Evolutionary conservation across 2,113 vertebrate genomes (phyloP).

Genomic region (Pluvianellus socialis): DNA sequence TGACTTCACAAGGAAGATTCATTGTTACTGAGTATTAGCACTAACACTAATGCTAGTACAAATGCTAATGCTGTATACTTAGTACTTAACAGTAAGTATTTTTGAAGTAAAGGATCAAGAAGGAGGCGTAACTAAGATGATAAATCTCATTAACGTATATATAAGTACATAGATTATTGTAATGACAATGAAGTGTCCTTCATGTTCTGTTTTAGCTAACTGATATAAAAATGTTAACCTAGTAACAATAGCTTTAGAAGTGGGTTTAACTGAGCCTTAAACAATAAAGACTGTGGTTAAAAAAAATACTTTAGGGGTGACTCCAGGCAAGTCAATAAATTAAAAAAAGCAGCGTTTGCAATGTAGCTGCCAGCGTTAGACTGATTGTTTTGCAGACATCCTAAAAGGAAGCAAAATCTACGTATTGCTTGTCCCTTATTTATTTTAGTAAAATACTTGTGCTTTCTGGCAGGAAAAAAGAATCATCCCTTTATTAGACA

Average conservation of each 20-base stretch:
- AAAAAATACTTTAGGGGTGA: slow-evolving; percentile 20
- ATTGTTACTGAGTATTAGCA: background rate
- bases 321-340: slow-evolving; percentile 32
- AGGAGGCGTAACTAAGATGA: background rate
- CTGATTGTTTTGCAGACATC: background rate
- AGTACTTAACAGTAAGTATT: background rate
- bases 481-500: background rate
- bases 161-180: background rate
- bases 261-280: background rate
- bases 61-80: background rate
- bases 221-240: background rate
- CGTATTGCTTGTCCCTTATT: background rate
- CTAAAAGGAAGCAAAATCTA: background rate
- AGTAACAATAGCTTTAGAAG: background rate
- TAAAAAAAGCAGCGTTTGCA: background rate
- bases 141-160: background rate
- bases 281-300: background rate
- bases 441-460: background rate
- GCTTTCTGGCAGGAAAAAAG: background rate
- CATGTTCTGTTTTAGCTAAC: background rate
- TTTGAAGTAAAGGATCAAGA: background rate
- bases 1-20: background rate
- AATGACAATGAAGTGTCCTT: background rate
- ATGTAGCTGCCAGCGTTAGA: background rate
- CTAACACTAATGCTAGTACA: background rate